phyloP scores from a whole-genome alignment of 2,113 vertebrate species.

The Hymenochirus boettgeri region DNA sequence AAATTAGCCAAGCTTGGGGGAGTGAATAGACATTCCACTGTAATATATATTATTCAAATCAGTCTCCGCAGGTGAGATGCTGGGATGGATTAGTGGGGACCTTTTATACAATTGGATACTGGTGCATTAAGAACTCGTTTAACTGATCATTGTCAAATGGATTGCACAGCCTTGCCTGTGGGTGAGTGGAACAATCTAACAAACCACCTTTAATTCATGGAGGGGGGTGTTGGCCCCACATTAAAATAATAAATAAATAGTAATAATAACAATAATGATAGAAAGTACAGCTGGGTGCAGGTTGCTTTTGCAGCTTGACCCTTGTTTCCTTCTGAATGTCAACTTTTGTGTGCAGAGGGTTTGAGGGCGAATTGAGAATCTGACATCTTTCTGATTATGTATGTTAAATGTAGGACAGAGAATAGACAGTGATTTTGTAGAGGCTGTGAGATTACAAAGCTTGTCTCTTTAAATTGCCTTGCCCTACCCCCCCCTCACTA shows the following conservation, averaged over 20 bases:
- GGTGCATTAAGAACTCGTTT: constrained; percentile 1
- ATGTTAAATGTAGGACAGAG: constrained; percentile 8
- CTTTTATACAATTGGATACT: background rate
- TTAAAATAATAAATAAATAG: too few species aligned
- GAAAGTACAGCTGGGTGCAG: background rate
- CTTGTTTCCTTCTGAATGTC: constrained; percentile 9
- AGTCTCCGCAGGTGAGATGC: constrained; percentile 9
- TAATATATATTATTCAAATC: background rate
- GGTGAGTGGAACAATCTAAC: background rate
- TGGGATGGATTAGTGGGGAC: background rate
- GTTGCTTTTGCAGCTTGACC: background rate
- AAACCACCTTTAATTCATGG: too few species aligned
- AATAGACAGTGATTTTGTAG: constrained; percentile 12
- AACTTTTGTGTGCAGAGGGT: constrained; percentile 8
- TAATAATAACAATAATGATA: too few species aligned
- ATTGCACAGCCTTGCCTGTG: background rate
- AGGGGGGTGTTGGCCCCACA: too few species aligned
- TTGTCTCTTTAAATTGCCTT: constrained; percentile 14
- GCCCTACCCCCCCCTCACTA: constrained; percentile 3
- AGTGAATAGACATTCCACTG: background rate
- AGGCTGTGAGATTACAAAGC: constrained; percentile 1
- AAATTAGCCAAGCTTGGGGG: background rate
- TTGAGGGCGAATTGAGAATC: background rate
- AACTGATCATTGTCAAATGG: background rate
- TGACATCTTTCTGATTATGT: constrained; percentile 11